Base-by-base conservation (phyloP, 2,113 vertebrate species). In the Tetrax tetrax region DNA sequence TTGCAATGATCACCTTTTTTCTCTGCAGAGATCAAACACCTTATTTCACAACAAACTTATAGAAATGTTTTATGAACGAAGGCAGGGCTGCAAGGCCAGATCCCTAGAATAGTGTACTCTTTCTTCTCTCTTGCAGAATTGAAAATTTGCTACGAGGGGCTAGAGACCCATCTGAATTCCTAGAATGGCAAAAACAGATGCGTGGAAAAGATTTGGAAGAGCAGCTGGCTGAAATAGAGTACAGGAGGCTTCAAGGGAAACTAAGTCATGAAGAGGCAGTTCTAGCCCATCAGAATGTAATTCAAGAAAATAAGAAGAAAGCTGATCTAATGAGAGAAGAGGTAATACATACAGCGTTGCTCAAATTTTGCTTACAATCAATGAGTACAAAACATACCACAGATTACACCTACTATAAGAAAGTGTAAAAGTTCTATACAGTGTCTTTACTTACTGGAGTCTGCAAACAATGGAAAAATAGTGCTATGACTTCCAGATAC, bases 171-270 rank as follows among this genome's bases (percentile, higher is more conserved):
- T 98, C 98, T 2, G 97, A 98, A 71, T 99, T 99, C 97, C 97
- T 99, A 6, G 97, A 98, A 96, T 99, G 99, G 98, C 99, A 99
- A 96, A 98, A 96, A 93, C 98, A 98, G 95, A 98, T 98, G 98
- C 98, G 91, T 48, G 97, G 97, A 29, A 98, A 96, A 97, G 99
- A 99, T 93, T 38, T 97, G 82, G 98, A 98, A 93, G 98, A 99
- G 69, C 96, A 98, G 95, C 91, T 98, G 93, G 97, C 96, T 15
- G 97, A 94, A 31, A 93, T 86, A 47, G 98, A 98, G 75, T 98
- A 96, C 64, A 98, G 97, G 65, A 97, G 96, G 37, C 97, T 99
- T 69, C 98, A 97, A 89, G 98, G 98, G 24, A 98, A 98, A 84
- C 98, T 99, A 57, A 99, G 98, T 94, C 96, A 97, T 3, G 97